A percentile compares a stretch with the other conserved stretches of the same genome.
phyloP scores from a whole-genome alignment of 2,888 invertebrate species.

The Tupiocoris notatus region DNA sequence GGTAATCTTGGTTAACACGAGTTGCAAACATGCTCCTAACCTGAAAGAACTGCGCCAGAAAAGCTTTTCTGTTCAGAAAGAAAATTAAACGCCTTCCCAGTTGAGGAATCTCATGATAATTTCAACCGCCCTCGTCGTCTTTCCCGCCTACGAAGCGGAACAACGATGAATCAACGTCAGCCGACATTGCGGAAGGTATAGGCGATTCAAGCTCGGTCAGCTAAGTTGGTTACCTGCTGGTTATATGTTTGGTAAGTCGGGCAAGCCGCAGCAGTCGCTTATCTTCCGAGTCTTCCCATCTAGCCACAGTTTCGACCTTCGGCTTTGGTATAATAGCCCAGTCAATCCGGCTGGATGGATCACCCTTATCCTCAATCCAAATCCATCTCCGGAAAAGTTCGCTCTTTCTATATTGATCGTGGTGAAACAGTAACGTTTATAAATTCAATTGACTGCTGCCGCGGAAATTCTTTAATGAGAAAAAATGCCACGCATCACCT shows the following conservation, averaged over 20 bases:
- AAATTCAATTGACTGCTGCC: too few relatives aligned
- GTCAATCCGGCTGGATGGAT: slow-evolving; percentile 40
- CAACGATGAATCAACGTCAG: slow-evolving; percentile 32
- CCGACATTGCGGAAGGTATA: neutral
- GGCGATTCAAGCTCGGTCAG: neutral
- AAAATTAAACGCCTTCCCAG: too few relatives aligned
- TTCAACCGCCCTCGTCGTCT: neutral
- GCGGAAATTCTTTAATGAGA: too few relatives aligned
- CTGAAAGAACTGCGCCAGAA: too few relatives aligned
- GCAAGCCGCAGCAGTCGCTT: slow-evolving; percentile 25
- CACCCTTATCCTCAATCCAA: slow-evolving; percentile 16
- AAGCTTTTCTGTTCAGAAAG: too few relatives aligned
- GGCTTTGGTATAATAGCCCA: slow-evolving; percentile 28
- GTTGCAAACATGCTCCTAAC: too few relatives aligned
- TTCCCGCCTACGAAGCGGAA: neutral
- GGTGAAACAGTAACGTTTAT: too few relatives aligned
- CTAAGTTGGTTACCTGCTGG: slow-evolving; percentile 33
- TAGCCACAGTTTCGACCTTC: neutral
- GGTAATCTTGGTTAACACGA: too few relatives aligned
- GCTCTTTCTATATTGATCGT: too few relatives aligned
- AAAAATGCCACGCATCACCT: too few relatives aligned
- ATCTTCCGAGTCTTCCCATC: slow-evolving; percentile 6
- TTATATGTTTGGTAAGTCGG: slow-evolving; percentile 35
- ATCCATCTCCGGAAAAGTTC: too few relatives aligned
- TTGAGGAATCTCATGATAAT: neutral